A percentile compares a stretch with the other conserved stretches of the same genome.
Conservation (phyloP, 2,113 vertebrate species). For the Alosa alosa region DNA sequence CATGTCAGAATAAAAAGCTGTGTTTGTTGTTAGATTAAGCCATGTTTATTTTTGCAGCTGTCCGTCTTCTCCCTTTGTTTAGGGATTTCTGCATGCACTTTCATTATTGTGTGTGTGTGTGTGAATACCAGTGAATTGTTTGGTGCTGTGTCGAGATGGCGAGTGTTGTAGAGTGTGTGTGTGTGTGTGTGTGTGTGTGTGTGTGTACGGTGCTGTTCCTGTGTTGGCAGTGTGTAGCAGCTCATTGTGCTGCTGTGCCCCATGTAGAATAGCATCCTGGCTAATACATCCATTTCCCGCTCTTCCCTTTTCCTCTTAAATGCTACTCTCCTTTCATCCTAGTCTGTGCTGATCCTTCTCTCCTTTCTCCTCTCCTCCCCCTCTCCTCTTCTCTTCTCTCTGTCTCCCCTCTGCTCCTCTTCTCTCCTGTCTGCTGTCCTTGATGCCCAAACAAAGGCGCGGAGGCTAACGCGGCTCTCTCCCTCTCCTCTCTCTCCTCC, state of each 20-base stretch:
- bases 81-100: not conserved
- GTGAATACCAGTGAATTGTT: not conserved
- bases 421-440: conserved; percentile 40
- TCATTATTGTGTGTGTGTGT: not conserved
- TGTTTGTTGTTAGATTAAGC: conserved; percentile 2
- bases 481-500: conserved; percentile 21
- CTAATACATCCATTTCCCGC: not conserved
- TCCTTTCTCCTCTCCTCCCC: conserved; percentile 37
- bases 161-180: not conserved
- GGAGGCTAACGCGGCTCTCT: not conserved
- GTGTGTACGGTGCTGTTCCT: not conserved
- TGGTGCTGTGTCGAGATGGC: not conserved
- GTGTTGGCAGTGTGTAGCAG: not conserved
- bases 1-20: not conserved
- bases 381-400: conserved; percentile 24
- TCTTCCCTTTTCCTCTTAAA: not conserved
- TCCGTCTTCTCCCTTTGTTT: not conserved
- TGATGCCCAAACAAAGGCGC: conserved; percentile 44
- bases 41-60: conserved; percentile 3
- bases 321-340: not conserved
- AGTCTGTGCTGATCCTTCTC: not conserved
- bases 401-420: not conserved
- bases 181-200: not conserved
- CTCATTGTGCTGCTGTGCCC: not conserved
- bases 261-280: not conserved